phyloP scores from a whole-genome alignment of 2,113 vertebrate species.

The Sebastes fasciatus region DNA sequence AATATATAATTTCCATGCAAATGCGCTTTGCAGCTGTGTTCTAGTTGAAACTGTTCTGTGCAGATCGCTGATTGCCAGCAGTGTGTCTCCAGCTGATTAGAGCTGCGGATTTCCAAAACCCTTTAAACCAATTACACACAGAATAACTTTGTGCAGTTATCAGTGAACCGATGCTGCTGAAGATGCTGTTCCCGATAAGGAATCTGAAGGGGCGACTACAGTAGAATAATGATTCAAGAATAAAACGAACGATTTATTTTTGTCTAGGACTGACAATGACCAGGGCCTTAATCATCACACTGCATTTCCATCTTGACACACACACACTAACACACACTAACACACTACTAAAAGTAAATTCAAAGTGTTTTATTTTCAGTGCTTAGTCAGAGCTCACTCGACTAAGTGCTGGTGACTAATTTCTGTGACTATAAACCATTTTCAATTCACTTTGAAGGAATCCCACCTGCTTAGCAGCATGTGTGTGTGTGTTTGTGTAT shows the following conservation, averaged over 20 bases:
- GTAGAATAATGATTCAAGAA: neutral
- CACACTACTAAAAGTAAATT: neutral
- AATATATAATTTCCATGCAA: slow-evolving; percentile 18
- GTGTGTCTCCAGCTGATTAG: slow-evolving; percentile 32
- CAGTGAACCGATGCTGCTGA: neutral
- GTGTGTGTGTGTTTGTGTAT: neutral
- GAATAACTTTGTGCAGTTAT: neutral
- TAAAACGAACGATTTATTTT: slow-evolving; percentile 11
- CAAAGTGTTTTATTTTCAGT: neutral
- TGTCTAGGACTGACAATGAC: neutral
- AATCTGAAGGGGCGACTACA: neutral
- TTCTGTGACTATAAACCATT: slow-evolving; percentile 28
- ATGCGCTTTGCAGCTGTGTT: neutral
- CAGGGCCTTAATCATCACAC: neutral
- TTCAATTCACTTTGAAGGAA: slow-evolving; percentile 34
- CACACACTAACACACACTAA: neutral
- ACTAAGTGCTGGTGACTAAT: slow-evolving; percentile 8
- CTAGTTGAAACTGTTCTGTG: neutral
- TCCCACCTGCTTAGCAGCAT: slow-evolving; percentile 26
- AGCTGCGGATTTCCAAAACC: neutral
- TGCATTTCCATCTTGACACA: slow-evolving; percentile 9
- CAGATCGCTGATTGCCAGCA: slow-evolving; percentile 34
- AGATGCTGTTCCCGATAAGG: neutral
- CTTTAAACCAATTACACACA: neutral
- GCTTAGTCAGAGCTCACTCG: neutral